phyloP scores from a whole-genome alignment of 2,113 vertebrate genomes.

The Jaculus jaculus region DNA sequence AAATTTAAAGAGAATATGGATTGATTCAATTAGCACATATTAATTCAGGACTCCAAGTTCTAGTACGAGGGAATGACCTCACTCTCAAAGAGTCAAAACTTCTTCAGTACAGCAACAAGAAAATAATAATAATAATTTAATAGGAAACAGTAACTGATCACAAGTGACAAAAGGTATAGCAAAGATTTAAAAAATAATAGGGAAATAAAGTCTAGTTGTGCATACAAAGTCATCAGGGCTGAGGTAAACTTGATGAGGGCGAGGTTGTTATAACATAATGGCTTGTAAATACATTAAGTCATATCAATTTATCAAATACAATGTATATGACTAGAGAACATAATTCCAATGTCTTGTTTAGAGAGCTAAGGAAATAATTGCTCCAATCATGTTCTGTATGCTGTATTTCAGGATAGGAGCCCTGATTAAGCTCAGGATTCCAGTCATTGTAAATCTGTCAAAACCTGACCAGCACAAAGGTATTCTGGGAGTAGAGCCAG shows the following conservation, averaged over 20 bases:
- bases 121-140: neutral
- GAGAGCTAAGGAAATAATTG: neutral
- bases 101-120: neutral
- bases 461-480: constrained; percentile 3
- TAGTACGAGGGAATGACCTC: neutral
- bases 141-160: neutral
- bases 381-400: neutral
- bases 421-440: neutral
- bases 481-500: neutral
- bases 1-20: neutral
- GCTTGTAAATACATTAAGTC: neutral
- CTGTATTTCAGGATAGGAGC: neutral
- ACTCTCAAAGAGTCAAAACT: neutral
- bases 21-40: neutral
- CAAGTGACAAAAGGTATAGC: neutral
- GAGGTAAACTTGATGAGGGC: neutral
- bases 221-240: neutral
- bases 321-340: neutral
- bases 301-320: neutral
- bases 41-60: neutral
- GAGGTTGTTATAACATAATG: neutral
- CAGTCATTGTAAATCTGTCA: constrained; percentile 28
- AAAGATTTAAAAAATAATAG: neutral
- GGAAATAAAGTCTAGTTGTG: neutral
- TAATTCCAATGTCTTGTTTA: neutral